Percentiles rank a stretch among this genome's conserved stretches.
phyloP scores from a whole-genome alignment of 2,888 invertebrate genomes.

The Zaprionus obscuricornis region DNA sequence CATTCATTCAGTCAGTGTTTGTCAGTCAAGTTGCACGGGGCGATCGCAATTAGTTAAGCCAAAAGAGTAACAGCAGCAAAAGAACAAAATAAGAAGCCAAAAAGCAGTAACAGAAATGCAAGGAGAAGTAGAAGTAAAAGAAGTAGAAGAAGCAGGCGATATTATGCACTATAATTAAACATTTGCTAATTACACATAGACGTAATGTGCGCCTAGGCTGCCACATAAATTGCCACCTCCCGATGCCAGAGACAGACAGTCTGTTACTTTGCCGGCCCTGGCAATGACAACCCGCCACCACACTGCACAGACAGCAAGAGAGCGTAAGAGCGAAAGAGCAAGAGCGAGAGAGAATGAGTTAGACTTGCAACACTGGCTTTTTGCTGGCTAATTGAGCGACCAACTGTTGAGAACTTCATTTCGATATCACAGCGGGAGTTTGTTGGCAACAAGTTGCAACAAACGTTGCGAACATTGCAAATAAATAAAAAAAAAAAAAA shows the following conservation, averaged over 20 bases:
- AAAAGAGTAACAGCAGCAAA: conserved; percentile 55
- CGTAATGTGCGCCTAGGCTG: conserved; percentile 64
- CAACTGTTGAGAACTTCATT: conserved; percentile 72
- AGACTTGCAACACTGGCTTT: conserved; percentile 3
- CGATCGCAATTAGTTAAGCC: conserved; percentile 75
- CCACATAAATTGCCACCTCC: conserved; percentile 75
- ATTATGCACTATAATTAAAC: conserved; percentile 72
- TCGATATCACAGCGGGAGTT: conserved; percentile 66
- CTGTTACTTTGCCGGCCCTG: conserved; percentile 18
- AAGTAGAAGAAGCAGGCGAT: conserved; percentile 32
- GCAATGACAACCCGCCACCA: conserved; percentile 40
- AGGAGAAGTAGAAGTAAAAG: conserved; percentile 1
- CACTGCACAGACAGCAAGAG: background rate
- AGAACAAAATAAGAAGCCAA: conserved; percentile 19
- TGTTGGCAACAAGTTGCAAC: conserved; percentile 11
- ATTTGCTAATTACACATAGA: conserved; percentile 77
- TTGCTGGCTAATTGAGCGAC: conserved; percentile 58
- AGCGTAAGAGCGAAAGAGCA: too few relatives aligned
- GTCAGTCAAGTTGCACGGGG: conserved; percentile 34
- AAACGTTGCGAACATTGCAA: conserved; percentile 23
- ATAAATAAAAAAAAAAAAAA: too few relatives aligned
- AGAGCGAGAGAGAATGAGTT: too few relatives aligned
- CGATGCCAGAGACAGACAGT: conserved; percentile 23
- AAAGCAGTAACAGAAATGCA: conserved; percentile 45
- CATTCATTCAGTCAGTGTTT: conserved; percentile 7